A percentile compares a stretch with the other conserved stretches of the same genome.
These are phyloP conservation scores for Lipophrys pholis DNA, from an alignment of 2,113 vertebrate genomes.

Conservation along the genomic window DNA sequence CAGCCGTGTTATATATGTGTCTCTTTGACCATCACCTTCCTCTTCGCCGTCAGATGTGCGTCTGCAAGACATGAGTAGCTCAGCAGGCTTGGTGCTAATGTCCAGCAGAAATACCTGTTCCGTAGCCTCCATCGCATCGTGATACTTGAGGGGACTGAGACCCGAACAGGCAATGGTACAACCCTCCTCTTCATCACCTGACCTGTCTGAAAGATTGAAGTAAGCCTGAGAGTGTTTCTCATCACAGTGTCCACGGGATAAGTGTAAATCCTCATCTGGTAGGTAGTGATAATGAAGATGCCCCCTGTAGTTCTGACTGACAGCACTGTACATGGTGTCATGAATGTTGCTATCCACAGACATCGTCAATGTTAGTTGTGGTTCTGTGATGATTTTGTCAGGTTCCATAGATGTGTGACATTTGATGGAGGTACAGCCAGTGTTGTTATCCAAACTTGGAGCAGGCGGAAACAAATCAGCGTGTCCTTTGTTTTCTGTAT, in stretches of 20 bases:
- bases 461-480: neutral
- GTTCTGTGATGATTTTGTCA: slow-evolving; percentile 14
- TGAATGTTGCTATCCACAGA: slow-evolving; percentile 5
- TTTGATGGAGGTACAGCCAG: neutral
- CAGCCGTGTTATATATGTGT: neutral
- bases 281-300: slow-evolving; percentile 62
- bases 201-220: slow-evolving; percentile 7
- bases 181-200: slow-evolving; percentile 42
- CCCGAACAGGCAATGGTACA: neutral
- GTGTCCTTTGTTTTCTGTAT: neutral
- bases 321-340: neutral
- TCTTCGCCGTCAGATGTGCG: slow-evolving; percentile 10
- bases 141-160: slow-evolving; percentile 14
- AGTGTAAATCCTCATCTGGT: slow-evolving; percentile 13
- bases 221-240: neutral
- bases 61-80: slow-evolving; percentile 45
- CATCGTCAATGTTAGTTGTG: neutral
- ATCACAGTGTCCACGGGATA: neutral
- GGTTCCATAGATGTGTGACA: neutral
- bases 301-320: slow-evolving; percentile 50
- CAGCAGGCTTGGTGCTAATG: slow-evolving; percentile 46
- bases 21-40: neutral
- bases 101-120: slow-evolving; percentile 57
- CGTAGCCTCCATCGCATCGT: neutral
- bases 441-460: neutral